Base-by-base conservation (phyloP, 1,140 invertebrate species). In the Pantala flavescens region DNA sequence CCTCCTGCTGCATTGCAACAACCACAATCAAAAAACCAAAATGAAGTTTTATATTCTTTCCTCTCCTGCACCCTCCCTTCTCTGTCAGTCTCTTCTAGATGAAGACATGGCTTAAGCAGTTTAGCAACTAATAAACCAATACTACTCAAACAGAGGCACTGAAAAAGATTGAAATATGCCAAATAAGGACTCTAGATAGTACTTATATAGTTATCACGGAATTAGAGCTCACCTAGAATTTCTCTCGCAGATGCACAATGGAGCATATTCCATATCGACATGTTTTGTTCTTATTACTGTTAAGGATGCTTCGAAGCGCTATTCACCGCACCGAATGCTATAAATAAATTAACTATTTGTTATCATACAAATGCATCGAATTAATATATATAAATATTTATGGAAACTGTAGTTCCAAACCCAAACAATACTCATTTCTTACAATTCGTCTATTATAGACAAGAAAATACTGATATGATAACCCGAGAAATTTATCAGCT, bases 1-100 rank as follows among this genome's bases (percentile, higher is more conserved):
- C 84, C 79, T 85, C 83, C 77, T 83, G 80, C 78, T 85, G 84
- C 85, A 86, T 86, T 55, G 14, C 71, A 63, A 63, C 1, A 63
- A 21, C 49, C n/a, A 21, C 49, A 19, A 19, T 16, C 14, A 19
- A 63, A 63, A 63, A 3, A 63, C 49, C 49, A 63, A 63, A 16
- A 63, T 19, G 14, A 63, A 21, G 49, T 63, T 63, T 21, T 63
- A 21, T 16, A 19, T 63, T 16, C 49, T 63, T 63, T 63, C 49
- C 49, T 63, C 12, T 63, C 49, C 49, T 63, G 49, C 49, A 16
- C 49, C 49, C 49, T 63, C n/a, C 49, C 49, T 19, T 21, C 16
- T 21, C 49, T 63, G 49, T 63, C 49, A 63, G 49, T 63, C 49
- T 63, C 49, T 63, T 63, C 49, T 63, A 16, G 49, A 63, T 63